Evolutionary conservation across 1,140 invertebrate genomes (phyloP).

Genomic region (Calosoma granatense): DNA sequence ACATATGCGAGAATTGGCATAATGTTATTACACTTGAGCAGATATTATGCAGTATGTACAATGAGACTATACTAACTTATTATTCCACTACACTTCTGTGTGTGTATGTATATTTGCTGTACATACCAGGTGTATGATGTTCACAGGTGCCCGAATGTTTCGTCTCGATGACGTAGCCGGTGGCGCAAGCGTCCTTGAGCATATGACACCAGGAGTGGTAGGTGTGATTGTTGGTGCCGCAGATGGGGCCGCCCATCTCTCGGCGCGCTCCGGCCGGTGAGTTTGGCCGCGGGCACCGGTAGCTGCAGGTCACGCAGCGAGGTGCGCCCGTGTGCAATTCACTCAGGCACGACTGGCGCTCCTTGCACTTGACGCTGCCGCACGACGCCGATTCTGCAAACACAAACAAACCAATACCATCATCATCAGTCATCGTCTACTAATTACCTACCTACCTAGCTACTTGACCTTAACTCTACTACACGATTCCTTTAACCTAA

Average conservation of each 20-base stretch:
- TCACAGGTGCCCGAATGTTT: slow-evolving; percentile 59
- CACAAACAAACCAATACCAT: slow-evolving; percentile 10
- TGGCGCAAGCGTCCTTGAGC: slow-evolving; percentile 70
- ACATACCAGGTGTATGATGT: slow-evolving; percentile 15
- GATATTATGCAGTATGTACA: no score
- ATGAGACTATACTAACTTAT: no score
- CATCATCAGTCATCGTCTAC: no score
- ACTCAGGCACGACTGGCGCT: slow-evolving; percentile 64
- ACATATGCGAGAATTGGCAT: no score
- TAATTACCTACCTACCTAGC: no score
- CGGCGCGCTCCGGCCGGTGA: slow-evolving; percentile 27
- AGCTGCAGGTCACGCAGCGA: slow-evolving; percentile 64
- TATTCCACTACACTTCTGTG: no score
- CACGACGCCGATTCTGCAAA: slow-evolving; percentile 63
- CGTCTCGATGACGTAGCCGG: slow-evolving; percentile 68
- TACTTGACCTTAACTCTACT: no score
- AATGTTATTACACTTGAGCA: no score
- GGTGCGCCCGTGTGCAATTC: slow-evolving; percentile 60
- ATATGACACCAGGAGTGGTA: slow-evolving; percentile 84
- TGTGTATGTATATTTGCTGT: no score
- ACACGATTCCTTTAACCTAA: no score
- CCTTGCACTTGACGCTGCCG: slow-evolving; percentile 57
- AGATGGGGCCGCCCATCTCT: slow-evolving; percentile 47
- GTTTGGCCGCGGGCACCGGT: slow-evolving; percentile 39
- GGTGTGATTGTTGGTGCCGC: slow-evolving; percentile 72